A percentile compares a stretch with the other conserved stretches of the same genome.
Conservation (phyloP, 2,797 vertebrate genomes). For the Poecilia gillii region DNA sequence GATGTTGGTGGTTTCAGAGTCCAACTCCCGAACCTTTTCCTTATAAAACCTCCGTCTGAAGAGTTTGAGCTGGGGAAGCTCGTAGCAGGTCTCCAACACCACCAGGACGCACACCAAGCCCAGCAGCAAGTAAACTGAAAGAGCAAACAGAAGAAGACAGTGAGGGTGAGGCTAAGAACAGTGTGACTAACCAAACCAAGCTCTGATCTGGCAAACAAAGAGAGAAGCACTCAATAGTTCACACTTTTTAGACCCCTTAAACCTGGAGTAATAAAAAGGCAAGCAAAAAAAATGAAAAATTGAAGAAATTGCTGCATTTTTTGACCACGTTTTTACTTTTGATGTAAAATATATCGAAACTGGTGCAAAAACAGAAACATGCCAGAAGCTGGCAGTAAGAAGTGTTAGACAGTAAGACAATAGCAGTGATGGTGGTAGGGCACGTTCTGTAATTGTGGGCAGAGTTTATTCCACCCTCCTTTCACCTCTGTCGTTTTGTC, state of each 20-base stretch:
- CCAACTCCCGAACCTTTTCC: constrained; percentile 80
- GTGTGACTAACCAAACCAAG: constrained; percentile 28
- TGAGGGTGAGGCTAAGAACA: constrained; percentile 11
- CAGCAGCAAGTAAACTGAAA: constrained; percentile 89
- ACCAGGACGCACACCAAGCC: constrained; percentile 92
- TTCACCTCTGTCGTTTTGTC: too few species aligned
- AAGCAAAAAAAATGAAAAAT: not conserved
- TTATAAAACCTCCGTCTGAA: constrained; percentile 90
- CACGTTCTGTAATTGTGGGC: too few species aligned
- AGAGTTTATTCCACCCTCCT: too few species aligned
- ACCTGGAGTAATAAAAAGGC: not conserved
- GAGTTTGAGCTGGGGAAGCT: constrained; percentile 91
- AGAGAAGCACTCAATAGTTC: not conserved
- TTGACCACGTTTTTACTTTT: not conserved
- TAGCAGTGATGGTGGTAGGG: too few species aligned
- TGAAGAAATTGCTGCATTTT: not conserved
- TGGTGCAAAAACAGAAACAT: not conserved
- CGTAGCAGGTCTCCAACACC: constrained; percentile 94
- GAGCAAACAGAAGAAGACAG: constrained; percentile 32
- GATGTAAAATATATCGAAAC: not conserved
- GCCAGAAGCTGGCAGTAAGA: not conserved
- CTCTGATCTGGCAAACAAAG: constrained; percentile 15
- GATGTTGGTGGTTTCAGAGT: constrained; percentile 84
- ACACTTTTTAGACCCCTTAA: not conserved
- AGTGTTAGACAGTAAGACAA: not conserved